Evolutionary conservation across 2,797 vertebrate genomes (phyloP).

Genomic region (Pygocentrus nattereri): DNA sequence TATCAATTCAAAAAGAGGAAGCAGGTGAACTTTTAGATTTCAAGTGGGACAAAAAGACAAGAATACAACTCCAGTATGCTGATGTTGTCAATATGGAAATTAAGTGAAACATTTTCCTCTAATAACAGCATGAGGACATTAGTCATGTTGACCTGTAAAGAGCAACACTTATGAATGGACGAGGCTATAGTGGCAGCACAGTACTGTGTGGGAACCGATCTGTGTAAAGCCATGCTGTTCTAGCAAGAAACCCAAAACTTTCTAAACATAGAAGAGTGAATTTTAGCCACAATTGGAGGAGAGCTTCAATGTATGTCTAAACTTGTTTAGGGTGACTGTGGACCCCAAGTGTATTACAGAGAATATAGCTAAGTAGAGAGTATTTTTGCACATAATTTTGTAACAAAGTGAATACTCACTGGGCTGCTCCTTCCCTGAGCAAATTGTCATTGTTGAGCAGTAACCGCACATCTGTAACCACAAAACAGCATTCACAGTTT

Average conservation of each 20-base stretch:
- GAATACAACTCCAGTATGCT: not conserved
- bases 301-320: not conserved
- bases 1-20: not conserved
- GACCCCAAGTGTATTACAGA: not conserved
- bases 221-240: too few relatives aligned
- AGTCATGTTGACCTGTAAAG: too few relatives aligned
- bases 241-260: not conserved
- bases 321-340: not conserved
- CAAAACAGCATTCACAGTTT: conserved; percentile 26
- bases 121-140: not conserved
- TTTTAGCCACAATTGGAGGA: not conserved
- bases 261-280: not conserved
- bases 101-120: not conserved
- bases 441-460: conserved; percentile 94
- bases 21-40: not conserved
- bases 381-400: not conserved
- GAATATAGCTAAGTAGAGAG: not conserved
- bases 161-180: not conserved
- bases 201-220: not conserved
- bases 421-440: conserved; percentile 91
- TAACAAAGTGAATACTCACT: conserved; percentile 80
- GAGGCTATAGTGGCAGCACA: not conserved
- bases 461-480: conserved; percentile 88
- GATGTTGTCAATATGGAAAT: not conserved
- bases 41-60: not conserved